phyloP scores from a whole-genome alignment of 2,888 invertebrate genomes.

The Leptura quadrifasciata region DNA sequence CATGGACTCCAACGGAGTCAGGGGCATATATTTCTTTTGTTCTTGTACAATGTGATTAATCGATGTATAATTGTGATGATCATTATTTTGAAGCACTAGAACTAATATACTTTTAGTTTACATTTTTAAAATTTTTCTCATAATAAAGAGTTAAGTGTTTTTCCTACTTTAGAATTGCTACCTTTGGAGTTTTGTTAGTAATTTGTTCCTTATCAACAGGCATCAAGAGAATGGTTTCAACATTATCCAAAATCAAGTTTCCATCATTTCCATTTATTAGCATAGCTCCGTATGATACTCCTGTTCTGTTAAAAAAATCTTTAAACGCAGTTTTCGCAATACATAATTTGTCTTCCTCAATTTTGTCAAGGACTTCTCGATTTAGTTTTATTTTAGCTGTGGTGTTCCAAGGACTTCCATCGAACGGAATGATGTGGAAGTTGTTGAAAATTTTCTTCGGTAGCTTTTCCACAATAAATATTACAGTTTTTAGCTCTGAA shows the following conservation, averaged over 20 bases:
- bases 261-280: slow-evolving; percentile 3
- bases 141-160: neutral
- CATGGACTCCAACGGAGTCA: too few species aligned
- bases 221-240: slow-evolving; percentile 7
- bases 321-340: slow-evolving; percentile 10
- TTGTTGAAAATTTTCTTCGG: slow-evolving; percentile 23
- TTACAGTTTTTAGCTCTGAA: slow-evolving; percentile 16
- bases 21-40: too few species aligned
- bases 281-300: slow-evolving; percentile 1
- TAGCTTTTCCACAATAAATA: slow-evolving; percentile 14
- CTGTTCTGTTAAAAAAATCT: slow-evolving; percentile 22
- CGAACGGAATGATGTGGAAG: slow-evolving; percentile 17
- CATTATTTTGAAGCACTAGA: too few species aligned
- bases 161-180: neutral
- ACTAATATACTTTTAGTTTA: too few species aligned
- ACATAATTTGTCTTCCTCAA: slow-evolving; percentile 9
- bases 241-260: neutral
- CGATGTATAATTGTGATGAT: too few species aligned
- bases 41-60: too few species aligned
- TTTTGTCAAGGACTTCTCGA: neutral
- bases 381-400: slow-evolving; percentile 20
- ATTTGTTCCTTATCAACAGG: slow-evolving; percentile 1
- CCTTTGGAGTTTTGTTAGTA: slow-evolving; percentile 16
- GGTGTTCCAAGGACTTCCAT: slow-evolving; percentile 19
- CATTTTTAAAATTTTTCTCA: neutral